Conservation (phyloP, 64 coral and sea anemone genomes). For the Porites australiensis region DNA sequence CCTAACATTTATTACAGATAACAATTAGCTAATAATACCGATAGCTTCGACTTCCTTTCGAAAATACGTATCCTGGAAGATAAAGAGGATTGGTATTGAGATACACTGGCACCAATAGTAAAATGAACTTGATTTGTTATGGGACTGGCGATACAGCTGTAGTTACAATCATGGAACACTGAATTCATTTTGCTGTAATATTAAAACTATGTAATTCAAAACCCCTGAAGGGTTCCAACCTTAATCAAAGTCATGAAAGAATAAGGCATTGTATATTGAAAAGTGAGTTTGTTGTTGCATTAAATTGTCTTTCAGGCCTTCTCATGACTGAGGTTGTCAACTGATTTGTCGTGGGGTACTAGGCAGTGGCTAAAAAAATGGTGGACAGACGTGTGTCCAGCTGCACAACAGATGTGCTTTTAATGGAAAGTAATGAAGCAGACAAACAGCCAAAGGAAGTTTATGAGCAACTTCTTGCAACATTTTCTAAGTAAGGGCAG, state of each 20-base stretch:
- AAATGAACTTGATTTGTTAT: background rate
- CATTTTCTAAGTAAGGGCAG: background rate
- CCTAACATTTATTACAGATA: too few species aligned
- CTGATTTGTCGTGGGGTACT: background rate
- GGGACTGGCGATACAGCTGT: background rate
- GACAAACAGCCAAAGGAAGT: conserved; percentile 7
- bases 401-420: background rate
- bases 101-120: background rate
- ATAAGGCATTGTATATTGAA: background rate
- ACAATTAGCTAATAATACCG: too few species aligned
- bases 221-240: background rate
- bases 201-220: too few species aligned
- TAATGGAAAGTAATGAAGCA: background rate
- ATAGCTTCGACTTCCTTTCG: background rate
- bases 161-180: background rate
- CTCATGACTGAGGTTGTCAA: conserved; percentile 1
- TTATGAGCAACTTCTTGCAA: background rate
- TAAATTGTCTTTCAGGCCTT: conserved; percentile 4
- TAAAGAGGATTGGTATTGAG: background rate
- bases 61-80: background rate
- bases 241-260: background rate
- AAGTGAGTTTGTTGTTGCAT: background rate
- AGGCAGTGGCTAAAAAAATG: background rate
- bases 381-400: background rate
- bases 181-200: background rate